These are phyloP conservation scores for Tapirus indicus DNA, from an alignment of 2,797 vertebrate genomes.

Conservation along the genomic window DNA sequence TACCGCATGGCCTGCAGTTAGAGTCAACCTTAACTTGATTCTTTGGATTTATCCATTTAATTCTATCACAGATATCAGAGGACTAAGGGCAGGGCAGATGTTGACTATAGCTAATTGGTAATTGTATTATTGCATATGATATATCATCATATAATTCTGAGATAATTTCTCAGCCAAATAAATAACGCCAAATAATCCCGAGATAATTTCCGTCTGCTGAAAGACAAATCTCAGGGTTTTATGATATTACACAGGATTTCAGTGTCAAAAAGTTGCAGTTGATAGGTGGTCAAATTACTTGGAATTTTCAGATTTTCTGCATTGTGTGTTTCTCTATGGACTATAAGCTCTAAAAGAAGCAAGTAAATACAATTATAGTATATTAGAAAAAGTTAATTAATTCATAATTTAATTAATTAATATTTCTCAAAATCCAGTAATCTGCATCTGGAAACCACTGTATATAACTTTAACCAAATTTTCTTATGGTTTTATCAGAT, in stretches of 20 bases:
- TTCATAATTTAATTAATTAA: neutral
- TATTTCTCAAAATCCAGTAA: slow-evolving; percentile 55
- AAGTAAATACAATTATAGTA: neutral
- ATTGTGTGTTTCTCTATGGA: slow-evolving; percentile 12
- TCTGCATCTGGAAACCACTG: slow-evolving; percentile 59
- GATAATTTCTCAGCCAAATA: slow-evolving; percentile 14
- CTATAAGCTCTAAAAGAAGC: neutral
- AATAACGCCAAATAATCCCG: neutral
- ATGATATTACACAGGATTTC: slow-evolving; percentile 17
- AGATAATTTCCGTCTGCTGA: neutral
- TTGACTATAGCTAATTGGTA: slow-evolving; percentile 2
- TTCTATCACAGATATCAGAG: slow-evolving; percentile 19
- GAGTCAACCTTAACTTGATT: neutral
- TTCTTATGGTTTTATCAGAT: slow-evolving; percentile 53
- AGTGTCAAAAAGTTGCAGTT: neutral
- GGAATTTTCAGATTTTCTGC: neutral
- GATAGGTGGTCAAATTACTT: neutral
- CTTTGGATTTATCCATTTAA: slow-evolving; percentile 58
- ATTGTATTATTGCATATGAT: neutral
- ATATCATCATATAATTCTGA: slow-evolving; percentile 41
- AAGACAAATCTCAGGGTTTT: slow-evolving; percentile 33
- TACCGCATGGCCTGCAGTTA: neutral
- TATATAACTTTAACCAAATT: slow-evolving; percentile 61
- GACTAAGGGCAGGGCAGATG: neutral
- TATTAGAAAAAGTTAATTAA: slow-evolving; percentile 31